phyloP scores from a whole-genome alignment of 2,797 vertebrate species.

The Sciurus vulgaris region DNA sequence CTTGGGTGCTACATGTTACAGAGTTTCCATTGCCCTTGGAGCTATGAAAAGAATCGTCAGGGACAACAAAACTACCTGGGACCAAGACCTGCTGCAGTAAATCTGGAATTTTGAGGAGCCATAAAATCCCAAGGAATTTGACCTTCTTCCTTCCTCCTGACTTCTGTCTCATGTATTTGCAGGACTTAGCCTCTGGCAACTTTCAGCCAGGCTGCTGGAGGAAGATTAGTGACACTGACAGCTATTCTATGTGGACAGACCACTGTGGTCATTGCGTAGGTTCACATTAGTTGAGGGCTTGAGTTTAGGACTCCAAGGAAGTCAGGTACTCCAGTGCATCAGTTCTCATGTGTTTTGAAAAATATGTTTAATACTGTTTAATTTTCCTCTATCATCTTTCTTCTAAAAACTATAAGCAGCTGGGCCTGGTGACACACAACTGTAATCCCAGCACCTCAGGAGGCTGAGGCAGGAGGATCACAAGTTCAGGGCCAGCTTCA shows the following conservation, averaged over 20 bases:
- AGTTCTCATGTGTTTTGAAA: not conserved
- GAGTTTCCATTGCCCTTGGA: not conserved
- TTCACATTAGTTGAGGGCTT: not conserved
- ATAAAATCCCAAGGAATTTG: not conserved
- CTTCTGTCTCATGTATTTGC: not conserved
- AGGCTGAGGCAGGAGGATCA: too few relatives aligned
- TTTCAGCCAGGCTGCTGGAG: not conserved
- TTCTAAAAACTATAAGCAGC: not conserved
- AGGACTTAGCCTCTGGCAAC: not conserved
- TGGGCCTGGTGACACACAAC: too few relatives aligned
- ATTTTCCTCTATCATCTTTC: not conserved
- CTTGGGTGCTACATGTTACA: not conserved
- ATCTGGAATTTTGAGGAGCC: not conserved
- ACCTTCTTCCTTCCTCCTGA: not conserved
- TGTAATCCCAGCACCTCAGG: too few relatives aligned
- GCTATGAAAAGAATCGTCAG: not conserved
- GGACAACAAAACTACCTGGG: not conserved
- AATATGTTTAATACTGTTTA: not conserved
- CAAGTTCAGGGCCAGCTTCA: too few relatives aligned
- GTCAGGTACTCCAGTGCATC: not conserved
- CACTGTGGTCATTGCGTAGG: not conserved
- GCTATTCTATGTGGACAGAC: not conserved
- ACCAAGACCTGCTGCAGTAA: not conserved
- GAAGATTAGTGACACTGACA: not conserved
- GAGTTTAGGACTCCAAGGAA: not conserved